These are phyloP conservation scores for Eristalis tenax DNA, from an alignment of 2,888 invertebrate species.

Conservation along the genomic window DNA sequence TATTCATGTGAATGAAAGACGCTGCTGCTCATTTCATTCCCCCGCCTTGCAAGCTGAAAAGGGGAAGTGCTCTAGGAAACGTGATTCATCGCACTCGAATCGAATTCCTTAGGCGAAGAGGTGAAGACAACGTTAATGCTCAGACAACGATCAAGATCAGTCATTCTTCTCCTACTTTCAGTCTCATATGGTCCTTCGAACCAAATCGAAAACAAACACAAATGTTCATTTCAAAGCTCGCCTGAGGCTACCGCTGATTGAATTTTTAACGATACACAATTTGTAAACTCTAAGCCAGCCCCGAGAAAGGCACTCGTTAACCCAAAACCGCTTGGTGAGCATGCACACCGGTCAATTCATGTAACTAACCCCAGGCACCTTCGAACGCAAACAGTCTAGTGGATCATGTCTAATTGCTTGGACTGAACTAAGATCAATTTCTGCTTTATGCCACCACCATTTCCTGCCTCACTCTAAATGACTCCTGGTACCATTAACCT, in stretches of 20 bases:
- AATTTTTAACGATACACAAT: neutral
- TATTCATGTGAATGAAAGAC: too few species aligned
- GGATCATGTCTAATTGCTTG: neutral
- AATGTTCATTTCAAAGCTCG: neutral
- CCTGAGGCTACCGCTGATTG: neutral
- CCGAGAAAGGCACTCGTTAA: neutral
- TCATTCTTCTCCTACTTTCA: neutral
- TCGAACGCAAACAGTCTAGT: neutral
- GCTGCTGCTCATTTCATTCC: too few species aligned
- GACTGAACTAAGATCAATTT: neutral
- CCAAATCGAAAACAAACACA: neutral
- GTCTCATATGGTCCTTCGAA: neutral
- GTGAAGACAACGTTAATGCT: too few species aligned
- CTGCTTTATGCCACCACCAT: neutral
- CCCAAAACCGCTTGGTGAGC: neutral
- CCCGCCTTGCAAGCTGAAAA: too few species aligned
- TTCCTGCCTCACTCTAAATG: neutral
- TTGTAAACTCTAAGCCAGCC: neutral
- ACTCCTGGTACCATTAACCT: neutral
- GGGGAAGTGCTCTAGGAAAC: too few species aligned
- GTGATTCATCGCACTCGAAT: too few species aligned
- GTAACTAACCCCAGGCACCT: neutral
- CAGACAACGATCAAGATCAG: too few species aligned
- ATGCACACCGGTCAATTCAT: neutral
- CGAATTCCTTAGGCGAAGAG: too few species aligned